A percentile compares a stretch with the other conserved stretches of the same genome.
These are phyloP conservation scores for Sterrhoptilus dennistouni DNA, from an alignment of 2,113 vertebrate genomes.

Conservation along the genomic window DNA sequence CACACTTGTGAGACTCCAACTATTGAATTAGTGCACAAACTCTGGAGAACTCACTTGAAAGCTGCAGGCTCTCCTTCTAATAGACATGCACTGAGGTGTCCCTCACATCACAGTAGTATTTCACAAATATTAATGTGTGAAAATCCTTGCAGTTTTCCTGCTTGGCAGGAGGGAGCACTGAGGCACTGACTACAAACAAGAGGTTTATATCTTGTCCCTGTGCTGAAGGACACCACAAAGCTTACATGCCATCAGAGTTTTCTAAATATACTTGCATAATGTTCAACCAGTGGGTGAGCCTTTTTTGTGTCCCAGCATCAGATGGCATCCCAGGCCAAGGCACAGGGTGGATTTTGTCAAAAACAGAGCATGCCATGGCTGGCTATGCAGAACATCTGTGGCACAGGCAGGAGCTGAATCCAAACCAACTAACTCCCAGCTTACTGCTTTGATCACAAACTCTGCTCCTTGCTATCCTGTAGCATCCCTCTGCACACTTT, in stretches of 20 bases:
- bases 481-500: background rate
- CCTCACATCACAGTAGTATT: background rate
- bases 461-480: background rate
- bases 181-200: background rate
- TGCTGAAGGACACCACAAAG: background rate
- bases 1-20: background rate
- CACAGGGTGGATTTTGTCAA: background rate
- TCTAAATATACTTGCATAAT: background rate
- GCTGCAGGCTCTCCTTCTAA: background rate
- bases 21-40: background rate
- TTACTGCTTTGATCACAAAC: background rate
- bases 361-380: background rate
- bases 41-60: background rate
- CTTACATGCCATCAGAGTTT: background rate
- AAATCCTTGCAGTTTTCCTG: conserved; percentile 4
- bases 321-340: background rate
- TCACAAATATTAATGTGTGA: background rate
- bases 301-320: background rate
- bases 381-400: background rate
- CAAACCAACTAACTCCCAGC: background rate
- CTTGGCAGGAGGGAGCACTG: background rate
- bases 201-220: background rate
- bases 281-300: background rate
- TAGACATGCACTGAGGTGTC: rapidly evolving
- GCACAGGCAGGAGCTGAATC: background rate